phyloP scores from a whole-genome alignment of 2,888 invertebrate species.

The Dendrolimus pini region DNA sequence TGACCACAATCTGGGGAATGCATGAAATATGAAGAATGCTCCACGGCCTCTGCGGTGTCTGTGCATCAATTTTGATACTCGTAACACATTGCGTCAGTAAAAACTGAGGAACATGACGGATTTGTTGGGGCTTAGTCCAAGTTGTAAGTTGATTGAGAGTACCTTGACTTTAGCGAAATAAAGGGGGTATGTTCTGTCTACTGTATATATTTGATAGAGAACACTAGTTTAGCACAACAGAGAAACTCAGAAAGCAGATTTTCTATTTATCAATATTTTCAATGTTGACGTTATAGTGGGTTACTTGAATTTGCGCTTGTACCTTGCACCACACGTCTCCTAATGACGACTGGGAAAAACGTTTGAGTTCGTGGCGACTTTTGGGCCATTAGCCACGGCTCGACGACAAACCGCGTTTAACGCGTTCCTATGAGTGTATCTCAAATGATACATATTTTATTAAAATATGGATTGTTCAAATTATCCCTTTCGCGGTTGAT shows the following conservation, averaged over 20 bases:
- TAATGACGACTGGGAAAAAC: conserved; percentile 65
- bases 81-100: conserved; percentile 44
- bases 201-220: too few relatives aligned
- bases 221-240: too few relatives aligned
- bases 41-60: conserved; percentile 17
- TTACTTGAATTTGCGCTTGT: conserved; percentile 1
- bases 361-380: conserved; percentile 39
- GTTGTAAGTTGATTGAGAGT: conserved; percentile 3
- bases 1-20: conserved; percentile 27
- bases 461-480: background rate
- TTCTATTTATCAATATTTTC: too few relatives aligned
- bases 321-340: conserved; percentile 24
- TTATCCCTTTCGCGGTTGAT: background rate
- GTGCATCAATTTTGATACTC: conserved; percentile 57
- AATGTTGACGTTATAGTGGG: too few relatives aligned
- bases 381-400: conserved; percentile 28
- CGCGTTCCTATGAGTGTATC: conserved; percentile 16
- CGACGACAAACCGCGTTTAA: conserved; percentile 19
- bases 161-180: too few relatives aligned
- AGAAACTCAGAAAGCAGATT: too few relatives aligned
- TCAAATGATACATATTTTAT: conserved; percentile 10
- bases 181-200: too few relatives aligned
- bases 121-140: conserved; percentile 26
- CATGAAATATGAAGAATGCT: conserved; percentile 32
- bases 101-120: conserved; percentile 45